These are phyloP conservation scores for Gasteruption jaculator DNA, from an alignment of 2,888 invertebrate genomes.

Conservation along the genomic window DNA sequence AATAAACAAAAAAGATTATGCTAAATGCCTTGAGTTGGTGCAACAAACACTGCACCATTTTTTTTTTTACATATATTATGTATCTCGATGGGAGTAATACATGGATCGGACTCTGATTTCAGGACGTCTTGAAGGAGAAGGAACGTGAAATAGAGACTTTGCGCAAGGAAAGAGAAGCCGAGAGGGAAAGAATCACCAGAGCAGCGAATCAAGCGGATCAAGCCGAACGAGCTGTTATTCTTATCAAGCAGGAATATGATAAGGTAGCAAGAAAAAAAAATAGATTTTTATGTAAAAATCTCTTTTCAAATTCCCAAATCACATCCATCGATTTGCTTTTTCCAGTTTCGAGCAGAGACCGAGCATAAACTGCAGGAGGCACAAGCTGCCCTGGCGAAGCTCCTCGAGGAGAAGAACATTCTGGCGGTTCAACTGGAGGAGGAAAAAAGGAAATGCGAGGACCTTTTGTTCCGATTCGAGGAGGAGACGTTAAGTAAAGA, in stretches of 20 bases:
- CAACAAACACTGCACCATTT: no score
- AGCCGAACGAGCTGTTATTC: slow-evolving; percentile 63
- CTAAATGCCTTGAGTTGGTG: no score
- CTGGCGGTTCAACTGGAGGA: slow-evolving; percentile 68
- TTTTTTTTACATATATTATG: no score
- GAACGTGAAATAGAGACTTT: slow-evolving; percentile 91
- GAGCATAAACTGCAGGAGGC: slow-evolving; percentile 59
- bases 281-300: slow-evolving; percentile 2
- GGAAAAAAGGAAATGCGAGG: slow-evolving; percentile 79
- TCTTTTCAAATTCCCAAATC: slow-evolving; percentile 1
- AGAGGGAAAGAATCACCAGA: slow-evolving; percentile 82
- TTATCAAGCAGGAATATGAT: slow-evolving; percentile 62
- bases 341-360: slow-evolving; percentile 56
- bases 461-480: slow-evolving; percentile 85
- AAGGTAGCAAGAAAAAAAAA: slow-evolving; percentile 54
- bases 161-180: slow-evolving; percentile 85
- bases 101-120: no score
- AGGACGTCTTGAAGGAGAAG: slow-evolving; percentile 91
- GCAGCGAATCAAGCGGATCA: slow-evolving; percentile 77
- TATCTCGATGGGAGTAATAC: no score
- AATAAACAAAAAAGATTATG: no score
- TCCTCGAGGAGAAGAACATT: slow-evolving; percentile 48
- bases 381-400: slow-evolving; percentile 54
- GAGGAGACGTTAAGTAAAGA: slow-evolving; percentile 86
- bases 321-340: slow-evolving; percentile 17